Evolutionary conservation across 2,113 vertebrate species (phyloP).

Genomic region (Oceanodroma tethys): DNA sequence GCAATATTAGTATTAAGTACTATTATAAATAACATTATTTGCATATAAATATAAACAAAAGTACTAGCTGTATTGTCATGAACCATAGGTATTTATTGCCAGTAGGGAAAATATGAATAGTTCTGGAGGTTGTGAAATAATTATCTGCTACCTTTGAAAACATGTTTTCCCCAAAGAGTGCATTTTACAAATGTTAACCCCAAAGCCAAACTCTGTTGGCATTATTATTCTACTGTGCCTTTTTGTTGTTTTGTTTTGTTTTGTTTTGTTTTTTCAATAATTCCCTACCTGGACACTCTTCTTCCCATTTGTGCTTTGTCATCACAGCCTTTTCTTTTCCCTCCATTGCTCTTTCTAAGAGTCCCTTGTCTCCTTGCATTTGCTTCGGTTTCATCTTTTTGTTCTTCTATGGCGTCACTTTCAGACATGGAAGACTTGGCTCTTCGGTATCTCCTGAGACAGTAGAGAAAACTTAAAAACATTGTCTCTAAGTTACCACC

Average conservation of each 20-base stretch:
- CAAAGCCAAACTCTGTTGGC: neutral
- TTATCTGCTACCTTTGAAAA: conserved; percentile 6
- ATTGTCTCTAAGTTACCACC: neutral
- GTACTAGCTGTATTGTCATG: neutral
- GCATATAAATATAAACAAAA: conserved; percentile 2
- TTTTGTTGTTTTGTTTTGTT: neutral
- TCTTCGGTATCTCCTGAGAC: neutral
- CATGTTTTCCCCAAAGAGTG: neutral
- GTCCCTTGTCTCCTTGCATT: neutral
- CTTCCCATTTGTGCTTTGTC: neutral
- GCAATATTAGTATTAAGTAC: neutral
- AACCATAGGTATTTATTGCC: neutral
- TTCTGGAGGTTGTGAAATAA: neutral
- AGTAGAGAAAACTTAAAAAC: neutral
- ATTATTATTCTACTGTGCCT: neutral
- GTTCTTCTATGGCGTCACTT: neutral
- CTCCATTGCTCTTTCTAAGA: neutral
- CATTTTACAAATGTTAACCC: conserved; percentile 38
- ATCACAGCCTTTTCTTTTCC: neutral
- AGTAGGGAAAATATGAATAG: neutral
- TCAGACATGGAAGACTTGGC: neutral
- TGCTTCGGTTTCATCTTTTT: neutral
- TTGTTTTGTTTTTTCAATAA: neutral
- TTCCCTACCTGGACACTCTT: neutral
- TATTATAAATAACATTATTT: neutral